Evolutionary conservation across 2,888 invertebrate species (phyloP), one percentile per base, ranked within the genome.

Genomic region (Sceliomorpha sp.): DNA sequence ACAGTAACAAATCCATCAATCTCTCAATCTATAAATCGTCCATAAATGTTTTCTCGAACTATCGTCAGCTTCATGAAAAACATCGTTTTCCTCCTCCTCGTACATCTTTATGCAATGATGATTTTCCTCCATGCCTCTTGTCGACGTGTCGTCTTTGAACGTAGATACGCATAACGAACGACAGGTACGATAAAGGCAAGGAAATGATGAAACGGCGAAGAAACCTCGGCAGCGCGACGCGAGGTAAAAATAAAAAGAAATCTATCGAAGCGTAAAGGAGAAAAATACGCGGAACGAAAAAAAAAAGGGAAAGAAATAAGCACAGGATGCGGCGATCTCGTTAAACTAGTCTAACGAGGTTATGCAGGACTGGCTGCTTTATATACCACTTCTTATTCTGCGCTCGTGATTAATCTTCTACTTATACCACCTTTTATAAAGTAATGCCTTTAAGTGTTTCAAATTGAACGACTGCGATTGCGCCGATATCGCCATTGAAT

Each of bases 261-360:
- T 34, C 12, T 36, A 36, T 26, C 45, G 34, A 15, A 26, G 32
- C 31, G 50, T 27, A 20, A 32, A 9, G 29, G 29, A 27, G 9
- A 45, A 45, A 42, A 55, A 48, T 34, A 17, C 12, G 15, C 4
- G 7, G 10, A n/a, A 17, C 59, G 68, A 74, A 74, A 76, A 78
- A 79, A 75, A 74, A 72, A 71, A 70, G 73, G 60, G 68, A 74
- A 74, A 76, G 78, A 79, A 75, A 74, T 72, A 71, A 70, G 73
- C 70, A 74, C 72, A 75, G 62, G 67, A 71, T 63, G 74, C 72
- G 72, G 78, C 77, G 74, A 81, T 80, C 81, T 81, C 75, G 84
- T 83, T 81, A 78, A 81, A 83, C 83, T 80, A 81, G 84, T 83
- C 79, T 75, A 78, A 80, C 78, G 71, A 79, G 80, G 73, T 82